Evolutionary conservation across 2,888 invertebrate species (phyloP).

Genomic region (Acrocyrtus sp.): DNA sequence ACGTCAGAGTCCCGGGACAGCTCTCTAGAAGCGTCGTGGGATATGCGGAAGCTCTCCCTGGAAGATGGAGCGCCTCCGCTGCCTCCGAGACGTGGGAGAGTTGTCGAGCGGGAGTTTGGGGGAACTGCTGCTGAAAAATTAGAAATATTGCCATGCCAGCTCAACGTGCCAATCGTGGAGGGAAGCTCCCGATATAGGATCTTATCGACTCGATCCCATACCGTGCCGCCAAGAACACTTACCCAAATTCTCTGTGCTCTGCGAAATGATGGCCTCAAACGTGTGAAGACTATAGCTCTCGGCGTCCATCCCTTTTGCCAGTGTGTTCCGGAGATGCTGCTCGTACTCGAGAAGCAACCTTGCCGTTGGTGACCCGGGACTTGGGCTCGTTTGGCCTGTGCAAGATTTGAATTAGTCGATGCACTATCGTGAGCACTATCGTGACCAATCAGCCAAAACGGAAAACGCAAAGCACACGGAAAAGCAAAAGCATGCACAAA

Average conservation of each 20-base stretch:
- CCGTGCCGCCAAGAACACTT: conserved; percentile 44
- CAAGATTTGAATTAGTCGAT: background rate
- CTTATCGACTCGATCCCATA: too few species aligned
- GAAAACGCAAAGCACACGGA: background rate
- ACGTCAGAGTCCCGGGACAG: conserved; percentile 63
- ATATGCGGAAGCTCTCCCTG: conserved; percentile 60
- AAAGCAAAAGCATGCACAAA: background rate
- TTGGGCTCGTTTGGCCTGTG: conserved; percentile 68
- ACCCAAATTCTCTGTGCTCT: conserved; percentile 94
- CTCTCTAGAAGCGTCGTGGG: conserved; percentile 61
- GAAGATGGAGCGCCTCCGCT: conserved; percentile 48
- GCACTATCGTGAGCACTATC: too few species aligned
- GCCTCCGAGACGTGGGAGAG: conserved; percentile 63
- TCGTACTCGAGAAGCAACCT: conserved; percentile 89
- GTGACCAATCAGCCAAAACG: too few species aligned
- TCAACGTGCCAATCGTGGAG: too few species aligned
- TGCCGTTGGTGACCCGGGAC: conserved; percentile 83
- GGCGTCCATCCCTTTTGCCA: conserved; percentile 95
- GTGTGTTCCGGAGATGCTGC: conserved; percentile 78
- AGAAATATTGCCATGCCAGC: background rate
- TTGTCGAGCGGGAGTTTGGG: conserved; percentile 63
- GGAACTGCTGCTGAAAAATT: conserved; percentile 60
- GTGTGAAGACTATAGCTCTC: conserved; percentile 95
- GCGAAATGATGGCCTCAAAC: conserved; percentile 89
- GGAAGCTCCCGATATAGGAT: too few species aligned